These are phyloP conservation scores for Cyanocitta stelleri DNA, from an alignment of 2,113 vertebrate species.

Conservation along the genomic window DNA sequence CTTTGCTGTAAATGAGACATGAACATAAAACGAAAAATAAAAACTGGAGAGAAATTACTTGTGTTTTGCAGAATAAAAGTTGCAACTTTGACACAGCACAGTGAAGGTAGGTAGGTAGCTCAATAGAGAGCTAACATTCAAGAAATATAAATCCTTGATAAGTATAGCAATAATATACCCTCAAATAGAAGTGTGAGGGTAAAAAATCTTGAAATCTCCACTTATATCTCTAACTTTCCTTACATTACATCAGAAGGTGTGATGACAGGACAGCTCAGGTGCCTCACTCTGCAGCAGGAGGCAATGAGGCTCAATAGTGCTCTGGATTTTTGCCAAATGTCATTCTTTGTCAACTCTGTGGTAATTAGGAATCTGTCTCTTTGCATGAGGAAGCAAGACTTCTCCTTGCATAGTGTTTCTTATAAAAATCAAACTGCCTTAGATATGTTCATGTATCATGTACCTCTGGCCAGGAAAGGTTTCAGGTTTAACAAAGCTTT, in stretches of 20 bases:
- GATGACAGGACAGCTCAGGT: neutral
- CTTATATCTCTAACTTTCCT: neutral
- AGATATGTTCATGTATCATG: neutral
- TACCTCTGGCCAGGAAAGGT: neutral
- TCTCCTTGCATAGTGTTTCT: neutral
- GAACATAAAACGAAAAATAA: neutral
- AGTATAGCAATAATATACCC: neutral
- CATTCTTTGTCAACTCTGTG: neutral
- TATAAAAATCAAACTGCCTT: neutral
- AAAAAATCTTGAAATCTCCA: neutral
- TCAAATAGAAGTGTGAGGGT: neutral
- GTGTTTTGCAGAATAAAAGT: neutral
- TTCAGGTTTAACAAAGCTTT: neutral
- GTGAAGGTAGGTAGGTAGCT: neutral
- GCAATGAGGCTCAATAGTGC: neutral
- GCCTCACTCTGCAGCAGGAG: neutral
- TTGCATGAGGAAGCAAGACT: neutral
- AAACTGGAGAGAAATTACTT: neutral
- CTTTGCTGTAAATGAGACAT: neutral
- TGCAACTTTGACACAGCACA: neutral
- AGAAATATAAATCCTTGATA: neutral
- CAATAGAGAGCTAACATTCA: neutral
- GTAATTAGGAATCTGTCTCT: neutral
- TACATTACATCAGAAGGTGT: neutral
- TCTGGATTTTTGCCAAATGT: neutral